Conservation (phyloP, 2,113 vertebrate genomes). For the Antechinus stuartii region DNA sequence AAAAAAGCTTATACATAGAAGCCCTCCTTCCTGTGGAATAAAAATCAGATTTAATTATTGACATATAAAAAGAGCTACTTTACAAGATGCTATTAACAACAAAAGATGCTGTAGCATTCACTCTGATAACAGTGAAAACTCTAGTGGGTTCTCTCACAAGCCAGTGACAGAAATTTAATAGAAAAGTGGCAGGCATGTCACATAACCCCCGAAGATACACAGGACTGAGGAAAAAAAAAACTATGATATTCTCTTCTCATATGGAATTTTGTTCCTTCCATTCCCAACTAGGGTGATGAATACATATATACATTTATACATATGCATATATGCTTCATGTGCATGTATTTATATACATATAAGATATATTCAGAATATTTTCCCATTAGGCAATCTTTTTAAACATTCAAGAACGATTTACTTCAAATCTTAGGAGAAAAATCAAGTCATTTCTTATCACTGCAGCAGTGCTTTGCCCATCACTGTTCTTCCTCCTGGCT, state of each 20-base stretch:
- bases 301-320: slow-evolving; percentile 1
- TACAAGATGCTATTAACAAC: not conserved
- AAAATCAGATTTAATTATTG: not conserved
- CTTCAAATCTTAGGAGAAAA: not conserved
- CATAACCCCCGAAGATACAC: not conserved
- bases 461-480: not conserved
- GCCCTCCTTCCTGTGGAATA: not conserved
- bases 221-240: not conserved
- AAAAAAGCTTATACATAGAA: not conserved
- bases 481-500: not conserved
- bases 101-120: not conserved
- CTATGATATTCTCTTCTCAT: not conserved
- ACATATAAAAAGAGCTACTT: not conserved
- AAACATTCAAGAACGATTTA: not conserved
- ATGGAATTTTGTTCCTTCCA: not conserved
- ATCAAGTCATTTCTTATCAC: not conserved
- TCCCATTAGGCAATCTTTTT: slow-evolving; percentile 3
- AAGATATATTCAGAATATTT: not conserved
- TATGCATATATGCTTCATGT: not conserved
- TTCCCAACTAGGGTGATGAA: not conserved
- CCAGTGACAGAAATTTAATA: not conserved
- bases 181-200: slow-evolving; percentile 2
- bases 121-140: not conserved
- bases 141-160: not conserved
- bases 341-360: not conserved